These are phyloP conservation scores for Anastrepha obliqua DNA, from an alignment of 1,140 invertebrate genomes.

Conservation along the genomic window DNA sequence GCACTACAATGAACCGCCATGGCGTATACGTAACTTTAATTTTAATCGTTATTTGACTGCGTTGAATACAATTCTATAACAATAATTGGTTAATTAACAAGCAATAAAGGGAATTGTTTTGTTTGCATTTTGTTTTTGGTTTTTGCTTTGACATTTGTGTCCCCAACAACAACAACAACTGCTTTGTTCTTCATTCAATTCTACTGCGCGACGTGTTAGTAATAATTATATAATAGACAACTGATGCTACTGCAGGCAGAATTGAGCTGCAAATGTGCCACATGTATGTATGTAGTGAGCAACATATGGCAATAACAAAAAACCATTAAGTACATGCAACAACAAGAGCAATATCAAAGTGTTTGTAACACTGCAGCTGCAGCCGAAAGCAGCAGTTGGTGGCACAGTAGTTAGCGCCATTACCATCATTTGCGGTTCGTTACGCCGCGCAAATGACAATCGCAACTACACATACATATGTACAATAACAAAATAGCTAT, in stretches of 20 bases:
- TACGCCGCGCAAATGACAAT: background rate
- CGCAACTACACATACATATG: background rate
- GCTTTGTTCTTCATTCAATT: background rate
- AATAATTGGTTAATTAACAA: conserved; percentile 47
- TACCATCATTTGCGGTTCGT: conserved; percentile 36
- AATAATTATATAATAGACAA: conserved; percentile 18
- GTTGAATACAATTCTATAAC: background rate
- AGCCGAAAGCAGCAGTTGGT: background rate
- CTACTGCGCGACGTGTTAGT: background rate
- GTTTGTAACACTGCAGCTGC: background rate
- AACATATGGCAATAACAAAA: conserved; percentile 15
- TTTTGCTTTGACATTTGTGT: background rate
- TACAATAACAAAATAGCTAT: background rate
- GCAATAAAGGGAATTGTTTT: conserved; percentile 22
- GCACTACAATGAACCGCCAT: background rate
- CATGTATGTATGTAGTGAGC: background rate
- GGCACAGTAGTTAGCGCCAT: conserved; percentile 11
- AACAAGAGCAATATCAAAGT: background rate
- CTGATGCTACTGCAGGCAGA: background rate
- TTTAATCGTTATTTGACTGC: conserved; percentile 3
- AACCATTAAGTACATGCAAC: background rate
- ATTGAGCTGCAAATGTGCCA: background rate
- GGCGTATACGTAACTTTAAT: conserved; percentile 36
- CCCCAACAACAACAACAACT: background rate
- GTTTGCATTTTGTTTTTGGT: background rate